Evolutionary conservation across 2,113 vertebrate species (phyloP).

Genomic region (Tenrec ecaudatus): DNA sequence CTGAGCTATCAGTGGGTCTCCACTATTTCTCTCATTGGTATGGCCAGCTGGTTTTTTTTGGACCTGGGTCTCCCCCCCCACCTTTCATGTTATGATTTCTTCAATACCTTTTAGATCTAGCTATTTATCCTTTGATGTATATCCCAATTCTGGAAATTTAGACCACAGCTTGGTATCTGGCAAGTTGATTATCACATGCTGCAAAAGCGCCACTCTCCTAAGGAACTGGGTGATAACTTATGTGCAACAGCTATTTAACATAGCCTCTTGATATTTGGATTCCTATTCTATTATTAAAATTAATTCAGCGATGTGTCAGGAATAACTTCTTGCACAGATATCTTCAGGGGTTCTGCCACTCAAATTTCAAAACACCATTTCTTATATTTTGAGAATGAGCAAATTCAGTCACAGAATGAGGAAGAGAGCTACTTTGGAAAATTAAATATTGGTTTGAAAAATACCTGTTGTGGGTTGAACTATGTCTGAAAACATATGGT

Average conservation of each 20-base stretch:
- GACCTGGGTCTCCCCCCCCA: not conserved
- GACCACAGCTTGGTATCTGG: not conserved
- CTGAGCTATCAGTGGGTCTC: not conserved
- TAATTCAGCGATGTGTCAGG: constrained; percentile 25
- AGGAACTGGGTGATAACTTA: not conserved
- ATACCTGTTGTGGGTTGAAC: not conserved
- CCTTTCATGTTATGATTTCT: not conserved
- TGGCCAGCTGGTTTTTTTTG: not conserved
- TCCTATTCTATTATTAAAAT: constrained; percentile 49
- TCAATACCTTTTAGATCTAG: not conserved
- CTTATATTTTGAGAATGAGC: constrained; percentile 1
- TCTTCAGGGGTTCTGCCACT: not conserved
- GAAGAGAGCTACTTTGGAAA: constrained; percentile 4
- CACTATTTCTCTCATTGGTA: not conserved
- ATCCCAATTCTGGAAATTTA: not conserved
- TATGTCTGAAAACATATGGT: too few species aligned
- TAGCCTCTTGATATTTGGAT: not conserved
- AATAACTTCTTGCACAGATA: not conserved
- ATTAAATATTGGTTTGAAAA: not conserved
- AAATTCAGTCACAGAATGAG: not conserved
- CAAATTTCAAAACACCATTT: not conserved
- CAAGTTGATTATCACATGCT: not conserved
- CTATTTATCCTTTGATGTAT: not conserved
- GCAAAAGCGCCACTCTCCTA: constrained; percentile 7
- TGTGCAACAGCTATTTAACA: not conserved